A percentile compares a stretch with the other conserved stretches of the same genome.
Evolutionary conservation across 2,113 vertebrate species (phyloP).

Genomic region (Atlantisia rogersi): DNA sequence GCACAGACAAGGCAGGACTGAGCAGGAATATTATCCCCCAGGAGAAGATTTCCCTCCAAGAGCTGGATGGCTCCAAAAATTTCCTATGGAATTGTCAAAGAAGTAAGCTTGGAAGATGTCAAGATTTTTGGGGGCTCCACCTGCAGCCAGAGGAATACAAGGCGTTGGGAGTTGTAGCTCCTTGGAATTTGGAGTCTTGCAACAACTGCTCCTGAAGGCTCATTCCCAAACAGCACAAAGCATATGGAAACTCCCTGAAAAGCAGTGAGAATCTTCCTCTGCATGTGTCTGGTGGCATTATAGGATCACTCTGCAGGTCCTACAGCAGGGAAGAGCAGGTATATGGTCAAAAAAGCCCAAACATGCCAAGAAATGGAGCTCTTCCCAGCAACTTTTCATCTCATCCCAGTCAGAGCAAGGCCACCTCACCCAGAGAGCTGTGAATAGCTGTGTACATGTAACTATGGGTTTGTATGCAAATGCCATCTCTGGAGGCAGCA

Average conservation of each 20-base stretch:
- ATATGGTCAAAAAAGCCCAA: not conserved
- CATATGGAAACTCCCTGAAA: not conserved
- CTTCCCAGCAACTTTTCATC: not conserved
- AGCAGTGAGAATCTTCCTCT: not conserved
- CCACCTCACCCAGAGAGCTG: not conserved
- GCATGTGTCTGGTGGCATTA: not conserved
- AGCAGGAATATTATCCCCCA: not conserved
- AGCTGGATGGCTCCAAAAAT: not conserved
- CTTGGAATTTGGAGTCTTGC: not conserved
- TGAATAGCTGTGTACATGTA: too few relatives aligned
- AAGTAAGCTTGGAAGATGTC: not conserved
- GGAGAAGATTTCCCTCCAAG: not conserved
- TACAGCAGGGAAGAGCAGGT: fast-evolving
- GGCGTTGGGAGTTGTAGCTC: not conserved
- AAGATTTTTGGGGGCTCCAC: not conserved
- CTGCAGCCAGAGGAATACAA: not conserved
- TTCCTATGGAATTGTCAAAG: not conserved
- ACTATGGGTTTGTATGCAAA: not conserved
- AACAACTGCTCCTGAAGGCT: not conserved
- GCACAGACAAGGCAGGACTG: not conserved
- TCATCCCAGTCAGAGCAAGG: not conserved
- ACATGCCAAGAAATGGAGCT: too few relatives aligned
- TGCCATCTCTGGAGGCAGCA: not conserved
- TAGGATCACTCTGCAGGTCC: not conserved
- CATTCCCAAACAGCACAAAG: not conserved